Evolutionary conservation across 1,140 invertebrate species (phyloP).

Genomic region (Caenorhabditis elegans): WBcel235 BX284605.5:7574001-7574500

Average conservation of each 20-base stretch:
- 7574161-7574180: too few relatives aligned
- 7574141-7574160: too few relatives aligned
- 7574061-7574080: too few relatives aligned
- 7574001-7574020: too few relatives aligned
- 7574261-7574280: conserved; percentile 37
- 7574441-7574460: conserved; percentile 69
- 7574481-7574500: conserved; percentile 73
- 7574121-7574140: too few relatives aligned
- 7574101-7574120: too few relatives aligned
- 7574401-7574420: conserved; percentile 80
- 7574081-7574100: too few relatives aligned
- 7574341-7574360: conserved; percentile 69
- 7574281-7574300: conserved; percentile 47
- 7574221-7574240: background rate
- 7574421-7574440: conserved; percentile 76
- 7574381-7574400: conserved; percentile 82
- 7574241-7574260: conserved; percentile 37
- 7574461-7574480: conserved; percentile 59
- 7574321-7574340: conserved; percentile 71
- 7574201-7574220: background rate
- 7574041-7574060: too few relatives aligned
- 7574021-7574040: too few relatives aligned
- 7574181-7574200: too few relatives aligned
- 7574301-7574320: conserved; percentile 67
- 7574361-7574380: conserved; percentile 80